Conservation (phyloP, 2,888 invertebrate species). For the Apodemia duryi region DNA sequence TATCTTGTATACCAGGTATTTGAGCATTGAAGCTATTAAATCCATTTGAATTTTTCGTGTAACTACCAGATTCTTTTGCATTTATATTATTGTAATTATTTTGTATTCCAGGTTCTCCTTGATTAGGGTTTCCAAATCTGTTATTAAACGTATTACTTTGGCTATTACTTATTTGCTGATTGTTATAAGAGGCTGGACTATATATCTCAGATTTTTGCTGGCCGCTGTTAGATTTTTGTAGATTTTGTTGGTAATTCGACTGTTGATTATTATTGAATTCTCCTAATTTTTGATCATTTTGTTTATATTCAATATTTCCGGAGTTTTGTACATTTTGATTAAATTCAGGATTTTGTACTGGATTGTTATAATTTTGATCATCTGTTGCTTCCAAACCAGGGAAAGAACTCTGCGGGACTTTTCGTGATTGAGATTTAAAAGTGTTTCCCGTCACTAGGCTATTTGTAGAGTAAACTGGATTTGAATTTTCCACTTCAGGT, state of each 20-base stretch:
- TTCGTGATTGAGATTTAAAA: background rate
- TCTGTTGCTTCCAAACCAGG: conserved; percentile 12
- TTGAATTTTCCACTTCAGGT: conserved; percentile 31
- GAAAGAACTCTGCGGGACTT: too few relatives aligned
- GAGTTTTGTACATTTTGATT: conserved; percentile 20
- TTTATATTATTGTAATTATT: background rate
- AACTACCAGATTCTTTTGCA: background rate
- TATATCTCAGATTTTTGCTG: background rate
- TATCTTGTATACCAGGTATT: background rate
- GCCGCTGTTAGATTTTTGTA: background rate
- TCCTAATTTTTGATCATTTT: conserved; percentile 5
- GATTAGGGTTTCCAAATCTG: conserved; percentile 19
- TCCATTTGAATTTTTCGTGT: background rate
- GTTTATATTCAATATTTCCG: background rate
- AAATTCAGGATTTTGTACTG: conserved; percentile 6
- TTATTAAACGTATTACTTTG: conserved; percentile 18
- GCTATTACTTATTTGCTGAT: conserved; percentile 1
- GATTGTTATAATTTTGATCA: conserved; percentile 12
- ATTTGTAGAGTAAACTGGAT: conserved; percentile 34
- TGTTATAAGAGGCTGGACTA: background rate
- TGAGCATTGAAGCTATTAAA: background rate
- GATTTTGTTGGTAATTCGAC: background rate
- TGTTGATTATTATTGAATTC: background rate
- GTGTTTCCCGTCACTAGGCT: background rate
- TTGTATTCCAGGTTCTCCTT: conserved; percentile 15